These are phyloP conservation scores for Tringa solitaria DNA, from an alignment of 2,113 vertebrate genomes.

Conservation along the genomic window DNA sequence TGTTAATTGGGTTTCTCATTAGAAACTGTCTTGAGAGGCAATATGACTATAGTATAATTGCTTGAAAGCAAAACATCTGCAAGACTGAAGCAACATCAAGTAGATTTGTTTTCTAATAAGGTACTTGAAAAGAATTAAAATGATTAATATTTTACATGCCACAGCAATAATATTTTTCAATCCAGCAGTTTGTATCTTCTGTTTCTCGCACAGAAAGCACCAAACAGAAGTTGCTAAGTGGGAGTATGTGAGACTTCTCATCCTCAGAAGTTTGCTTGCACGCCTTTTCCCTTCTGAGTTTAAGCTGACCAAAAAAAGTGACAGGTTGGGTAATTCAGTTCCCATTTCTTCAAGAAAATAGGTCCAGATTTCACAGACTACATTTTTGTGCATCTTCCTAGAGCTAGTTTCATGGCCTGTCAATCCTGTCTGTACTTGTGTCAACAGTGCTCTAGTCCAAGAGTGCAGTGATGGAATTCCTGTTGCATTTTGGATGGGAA, in stretches of 20 bases:
- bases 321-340: neutral
- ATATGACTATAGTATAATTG: conserved; percentile 9
- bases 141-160: neutral
- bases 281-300: neutral
- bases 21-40: conserved; percentile 26
- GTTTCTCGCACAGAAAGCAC: neutral
- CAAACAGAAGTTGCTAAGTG: neutral
- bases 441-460: neutral
- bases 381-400: neutral
- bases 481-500: neutral
- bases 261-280: neutral
- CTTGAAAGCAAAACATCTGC: conserved; percentile 33
- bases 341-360: neutral
- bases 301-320: neutral
- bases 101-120: conserved; percentile 29
- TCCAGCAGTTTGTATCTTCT: neutral
- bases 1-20: conserved; percentile 31
- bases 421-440: neutral
- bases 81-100: neutral
- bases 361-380: neutral
- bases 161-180: neutral
- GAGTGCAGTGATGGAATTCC: neutral
- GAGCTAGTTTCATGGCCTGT: neutral
- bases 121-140: conserved; percentile 29
- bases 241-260: neutral